Percentiles rank a stretch among this genome's conserved stretches.
Conservation (phyloP, 2,797 vertebrate species). For the Lagorchestes hirsutus region DNA sequence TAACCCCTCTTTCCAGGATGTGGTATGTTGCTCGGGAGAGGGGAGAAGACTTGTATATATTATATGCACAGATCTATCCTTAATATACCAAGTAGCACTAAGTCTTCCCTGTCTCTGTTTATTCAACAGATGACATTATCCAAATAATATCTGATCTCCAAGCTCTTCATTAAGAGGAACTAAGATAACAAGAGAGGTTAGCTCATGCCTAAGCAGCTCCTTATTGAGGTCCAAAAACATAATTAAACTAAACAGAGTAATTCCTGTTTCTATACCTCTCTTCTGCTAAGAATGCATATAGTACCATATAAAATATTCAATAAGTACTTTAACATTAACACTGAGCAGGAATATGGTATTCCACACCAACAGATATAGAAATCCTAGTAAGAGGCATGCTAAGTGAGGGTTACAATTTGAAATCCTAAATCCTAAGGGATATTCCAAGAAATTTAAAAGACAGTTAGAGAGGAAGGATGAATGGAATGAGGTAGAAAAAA, state of each 20-base stretch:
- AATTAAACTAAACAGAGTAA: neutral
- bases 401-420: neutral
- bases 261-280: neutral
- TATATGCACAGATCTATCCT: neutral
- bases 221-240: neutral
- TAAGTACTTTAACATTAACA: neutral
- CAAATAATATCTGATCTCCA: slow-evolving; percentile 16
- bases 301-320: neutral
- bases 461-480: neutral
- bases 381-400: neutral
- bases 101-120: slow-evolving; percentile 22
- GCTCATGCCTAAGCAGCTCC: neutral
- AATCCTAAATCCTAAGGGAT: neutral
- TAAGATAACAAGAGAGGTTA: neutral
- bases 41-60: neutral
- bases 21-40: neutral
- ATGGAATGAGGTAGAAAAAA: neutral
- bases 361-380: neutral
- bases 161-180: neutral
- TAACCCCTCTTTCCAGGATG: neutral
- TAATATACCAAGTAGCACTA: slow-evolving; percentile 30
- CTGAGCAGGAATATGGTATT: neutral
- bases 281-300: neutral
- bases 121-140: neutral
- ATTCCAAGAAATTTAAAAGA: neutral